Conservation (phyloP, 2,113 vertebrate genomes). For the Ameiurus melas region DNA sequence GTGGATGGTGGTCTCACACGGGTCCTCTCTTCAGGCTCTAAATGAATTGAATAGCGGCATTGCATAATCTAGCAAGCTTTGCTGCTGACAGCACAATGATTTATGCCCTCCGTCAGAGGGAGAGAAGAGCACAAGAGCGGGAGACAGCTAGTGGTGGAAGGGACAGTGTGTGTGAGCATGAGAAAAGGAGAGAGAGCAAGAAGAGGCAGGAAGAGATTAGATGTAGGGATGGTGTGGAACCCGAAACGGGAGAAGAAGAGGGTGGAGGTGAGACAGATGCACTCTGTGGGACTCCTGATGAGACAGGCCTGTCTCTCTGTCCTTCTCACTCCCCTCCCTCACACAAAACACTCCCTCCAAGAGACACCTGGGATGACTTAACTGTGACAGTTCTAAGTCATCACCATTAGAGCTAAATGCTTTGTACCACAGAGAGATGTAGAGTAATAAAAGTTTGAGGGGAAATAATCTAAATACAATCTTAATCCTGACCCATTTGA, state of each 20-base stretch:
- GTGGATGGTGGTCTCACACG: conserved; percentile 56
- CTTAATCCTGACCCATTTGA: conserved; percentile 11
- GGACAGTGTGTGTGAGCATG: conserved; percentile 57
- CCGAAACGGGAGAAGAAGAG: conserved; percentile 55
- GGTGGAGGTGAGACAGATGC: conserved; percentile 82
- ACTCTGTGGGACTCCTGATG: conserved; percentile 79
- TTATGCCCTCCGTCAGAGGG: conserved; percentile 85
- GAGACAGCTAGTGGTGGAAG: conserved; percentile 55
- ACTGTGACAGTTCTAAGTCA: conserved; percentile 42
- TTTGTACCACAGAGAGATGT: conserved; percentile 34
- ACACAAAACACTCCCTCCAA: background rate
- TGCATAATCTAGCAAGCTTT: conserved; percentile 82
- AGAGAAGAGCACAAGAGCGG: conserved; percentile 71
- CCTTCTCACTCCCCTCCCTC: conserved; percentile 4
- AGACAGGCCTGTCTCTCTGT: conserved; percentile 64
- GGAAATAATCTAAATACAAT: conserved; percentile 8
- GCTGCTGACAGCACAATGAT: conserved; percentile 87
- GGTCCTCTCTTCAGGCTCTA: conserved; percentile 76
- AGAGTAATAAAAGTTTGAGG: conserved; percentile 24
- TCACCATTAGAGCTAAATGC: conserved; percentile 34
- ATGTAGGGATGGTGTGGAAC: conserved; percentile 52
- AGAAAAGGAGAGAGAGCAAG: conserved; percentile 17
- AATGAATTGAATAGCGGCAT: conserved; percentile 83
- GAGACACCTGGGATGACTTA: conserved; percentile 37
- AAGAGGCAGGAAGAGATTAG: conserved; percentile 33